Evolutionary conservation across 2,113 vertebrate genomes (phyloP).

Genomic region (Hoplias malabaricus): DNA sequence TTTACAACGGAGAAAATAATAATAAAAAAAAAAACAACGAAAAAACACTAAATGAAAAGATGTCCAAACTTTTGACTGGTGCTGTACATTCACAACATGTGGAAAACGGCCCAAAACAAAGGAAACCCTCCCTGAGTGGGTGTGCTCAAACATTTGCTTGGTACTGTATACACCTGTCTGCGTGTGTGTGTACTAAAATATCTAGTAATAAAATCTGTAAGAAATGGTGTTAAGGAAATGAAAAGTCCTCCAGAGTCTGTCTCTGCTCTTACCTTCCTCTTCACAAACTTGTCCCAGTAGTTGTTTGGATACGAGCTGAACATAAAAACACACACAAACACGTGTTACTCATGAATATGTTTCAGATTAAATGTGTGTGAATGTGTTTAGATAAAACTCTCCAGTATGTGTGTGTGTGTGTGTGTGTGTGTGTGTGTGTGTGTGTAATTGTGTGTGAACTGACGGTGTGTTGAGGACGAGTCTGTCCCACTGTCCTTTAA

Average conservation of each 20-base stretch:
- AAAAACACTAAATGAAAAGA: too few relatives aligned
- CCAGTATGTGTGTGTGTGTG: neutral
- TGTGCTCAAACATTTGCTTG: too few relatives aligned
- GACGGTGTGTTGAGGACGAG: conserved; percentile 90
- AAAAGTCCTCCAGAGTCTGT: too few relatives aligned
- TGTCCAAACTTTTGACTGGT: too few relatives aligned
- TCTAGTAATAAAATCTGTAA: neutral
- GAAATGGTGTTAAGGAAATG: too few relatives aligned
- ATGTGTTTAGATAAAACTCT: too few relatives aligned
- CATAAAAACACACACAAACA: neutral
- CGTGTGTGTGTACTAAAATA: neutral
- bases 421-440: conserved; percentile 16
- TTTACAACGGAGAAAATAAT: too few relatives aligned
- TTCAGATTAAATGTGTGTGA: neutral
- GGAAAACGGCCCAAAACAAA: too few relatives aligned
- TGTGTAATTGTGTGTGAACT: conserved; percentile 43
- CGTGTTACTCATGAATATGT: too few relatives aligned
- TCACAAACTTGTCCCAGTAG: conserved; percentile 96
- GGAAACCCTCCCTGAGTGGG: too few relatives aligned
- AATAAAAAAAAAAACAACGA: too few relatives aligned
- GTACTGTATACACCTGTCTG: neutral
- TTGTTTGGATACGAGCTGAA: conserved; percentile 89
- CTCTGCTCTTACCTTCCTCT: conserved; percentile 80
- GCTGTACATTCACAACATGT: too few relatives aligned
- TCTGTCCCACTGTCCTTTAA: conserved; percentile 92